These are phyloP conservation scores for Eupithecia exiguata DNA, from an alignment of 2,888 invertebrate genomes.

Conservation along the genomic window DNA sequence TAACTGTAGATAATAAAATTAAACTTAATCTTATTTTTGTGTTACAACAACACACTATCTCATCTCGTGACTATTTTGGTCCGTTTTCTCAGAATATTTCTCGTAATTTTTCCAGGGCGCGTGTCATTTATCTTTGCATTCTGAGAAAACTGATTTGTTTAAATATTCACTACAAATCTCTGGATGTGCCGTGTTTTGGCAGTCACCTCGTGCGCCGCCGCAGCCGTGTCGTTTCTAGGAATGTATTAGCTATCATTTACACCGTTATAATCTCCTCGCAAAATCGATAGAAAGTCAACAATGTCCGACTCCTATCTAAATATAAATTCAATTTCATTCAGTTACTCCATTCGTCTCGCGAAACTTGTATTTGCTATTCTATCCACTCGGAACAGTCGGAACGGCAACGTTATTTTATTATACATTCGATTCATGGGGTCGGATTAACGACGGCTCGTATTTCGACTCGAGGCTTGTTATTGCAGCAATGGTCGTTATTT, in stretches of 20 bases:
- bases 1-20: too few relatives aligned
- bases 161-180: slow-evolving; percentile 51
- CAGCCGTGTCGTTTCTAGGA: too few relatives aligned
- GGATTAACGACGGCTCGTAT: slow-evolving; percentile 30
- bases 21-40: too few relatives aligned
- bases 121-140: slow-evolving; percentile 64
- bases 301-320: background rate
- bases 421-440: slow-evolving; percentile 31
- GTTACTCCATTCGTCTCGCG: slow-evolving; percentile 19
- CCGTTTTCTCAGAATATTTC: background rate
- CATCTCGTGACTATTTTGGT: background rate
- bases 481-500: slow-evolving; percentile 34
- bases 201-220: slow-evolving; percentile 46
- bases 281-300: slow-evolving; percentile 2
- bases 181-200: slow-evolving; percentile 56
- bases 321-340: background rate
- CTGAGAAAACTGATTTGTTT: slow-evolving; percentile 54
- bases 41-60: background rate
- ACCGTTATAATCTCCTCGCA: slow-evolving; percentile 35
- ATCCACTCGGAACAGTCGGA: slow-evolving; percentile 3
- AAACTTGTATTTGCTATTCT: slow-evolving; percentile 18
- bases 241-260: too few relatives aligned
- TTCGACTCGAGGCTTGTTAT: slow-evolving; percentile 40
- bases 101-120: slow-evolving; percentile 26
- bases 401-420: slow-evolving; percentile 22